A percentile compares a stretch with the other conserved stretches of the same genome.
Evolutionary conservation across 2,113 vertebrate species (phyloP).

Genomic region (Anguilla japonica): DNA sequence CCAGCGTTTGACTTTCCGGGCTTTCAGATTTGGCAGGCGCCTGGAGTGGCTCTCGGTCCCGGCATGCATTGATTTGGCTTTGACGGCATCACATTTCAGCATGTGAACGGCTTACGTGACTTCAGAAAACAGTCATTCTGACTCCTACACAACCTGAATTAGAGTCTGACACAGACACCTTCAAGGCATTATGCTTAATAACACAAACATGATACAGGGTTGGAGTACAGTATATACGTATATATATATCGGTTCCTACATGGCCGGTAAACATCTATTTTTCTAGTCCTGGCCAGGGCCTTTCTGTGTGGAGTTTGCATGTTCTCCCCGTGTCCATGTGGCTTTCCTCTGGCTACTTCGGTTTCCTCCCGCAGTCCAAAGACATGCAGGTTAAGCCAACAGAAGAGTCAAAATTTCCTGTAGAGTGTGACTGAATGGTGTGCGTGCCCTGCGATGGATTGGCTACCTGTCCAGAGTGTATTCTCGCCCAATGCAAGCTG

Average conservation of each 20-base stretch:
- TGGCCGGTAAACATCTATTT: neutral
- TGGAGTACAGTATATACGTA: neutral
- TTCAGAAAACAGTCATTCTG: neutral
- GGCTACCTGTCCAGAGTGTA: too few relatives aligned
- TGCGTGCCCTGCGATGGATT: too few relatives aligned
- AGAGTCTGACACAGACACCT: neutral
- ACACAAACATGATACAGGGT: neutral
- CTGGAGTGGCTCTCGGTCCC: neutral
- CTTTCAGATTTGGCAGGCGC: neutral
- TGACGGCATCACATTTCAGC: neutral
- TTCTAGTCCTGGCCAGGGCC: neutral
- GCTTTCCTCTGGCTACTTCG: too few relatives aligned
- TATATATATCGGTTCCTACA: neutral
- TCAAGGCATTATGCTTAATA: neutral
- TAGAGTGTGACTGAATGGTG: too few relatives aligned
- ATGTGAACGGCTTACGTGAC: neutral
- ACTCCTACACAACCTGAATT: neutral
- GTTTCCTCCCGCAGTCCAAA: too few relatives aligned
- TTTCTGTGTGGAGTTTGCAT: too few relatives aligned
- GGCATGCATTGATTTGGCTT: neutral
- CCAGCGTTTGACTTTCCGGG: neutral
- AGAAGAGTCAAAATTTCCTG: too few relatives aligned
- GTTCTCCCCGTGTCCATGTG: too few relatives aligned
- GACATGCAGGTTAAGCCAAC: too few relatives aligned
- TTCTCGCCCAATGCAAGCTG: too few relatives aligned